These are phyloP conservation scores for Coturnix japonica DNA, from an alignment of 2,113 vertebrate species.

Conservation along the genomic window DNA sequence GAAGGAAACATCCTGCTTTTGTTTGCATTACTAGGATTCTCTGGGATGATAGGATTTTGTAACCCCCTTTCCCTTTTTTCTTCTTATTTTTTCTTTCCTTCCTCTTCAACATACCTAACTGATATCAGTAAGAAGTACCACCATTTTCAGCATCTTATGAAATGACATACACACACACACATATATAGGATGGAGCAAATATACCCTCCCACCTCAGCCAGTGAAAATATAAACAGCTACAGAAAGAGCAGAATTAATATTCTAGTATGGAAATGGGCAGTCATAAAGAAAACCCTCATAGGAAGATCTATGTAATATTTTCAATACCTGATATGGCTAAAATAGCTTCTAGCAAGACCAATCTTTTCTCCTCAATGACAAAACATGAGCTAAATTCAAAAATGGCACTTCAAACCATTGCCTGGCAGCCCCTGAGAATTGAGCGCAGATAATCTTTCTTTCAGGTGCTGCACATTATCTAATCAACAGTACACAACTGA, in stretches of 20 bases:
- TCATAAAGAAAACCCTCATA: constrained; percentile 11
- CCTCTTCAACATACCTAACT: neutral
- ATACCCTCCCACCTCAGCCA: neutral
- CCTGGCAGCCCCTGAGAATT: constrained; percentile 45
- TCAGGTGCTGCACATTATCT: constrained; percentile 58
- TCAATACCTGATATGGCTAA: constrained; percentile 6
- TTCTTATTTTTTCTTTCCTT: fast-evolving
- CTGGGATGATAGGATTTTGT: neutral
- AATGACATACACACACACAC: neutral
- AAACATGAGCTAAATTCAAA: constrained; percentile 42
- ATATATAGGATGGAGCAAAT: neutral
- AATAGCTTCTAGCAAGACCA: constrained; percentile 36
- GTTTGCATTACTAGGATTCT: neutral
- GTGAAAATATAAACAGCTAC: neutral
- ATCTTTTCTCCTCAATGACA: constrained; percentile 52
- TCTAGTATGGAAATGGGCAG: neutral
- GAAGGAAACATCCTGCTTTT: neutral
- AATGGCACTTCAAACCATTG: constrained; percentile 60
- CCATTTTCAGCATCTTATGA: neutral
- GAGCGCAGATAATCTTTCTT: constrained; percentile 50
- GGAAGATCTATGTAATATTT: neutral
- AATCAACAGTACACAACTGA: constrained; percentile 55
- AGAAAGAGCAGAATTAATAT: neutral
- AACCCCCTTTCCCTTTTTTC: neutral
- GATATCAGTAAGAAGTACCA: neutral